Evolutionary conservation across 2,888 invertebrate genomes (phyloP), one percentile per base, ranked within the genome.

Genomic region (Cheilosia pagana): DNA sequence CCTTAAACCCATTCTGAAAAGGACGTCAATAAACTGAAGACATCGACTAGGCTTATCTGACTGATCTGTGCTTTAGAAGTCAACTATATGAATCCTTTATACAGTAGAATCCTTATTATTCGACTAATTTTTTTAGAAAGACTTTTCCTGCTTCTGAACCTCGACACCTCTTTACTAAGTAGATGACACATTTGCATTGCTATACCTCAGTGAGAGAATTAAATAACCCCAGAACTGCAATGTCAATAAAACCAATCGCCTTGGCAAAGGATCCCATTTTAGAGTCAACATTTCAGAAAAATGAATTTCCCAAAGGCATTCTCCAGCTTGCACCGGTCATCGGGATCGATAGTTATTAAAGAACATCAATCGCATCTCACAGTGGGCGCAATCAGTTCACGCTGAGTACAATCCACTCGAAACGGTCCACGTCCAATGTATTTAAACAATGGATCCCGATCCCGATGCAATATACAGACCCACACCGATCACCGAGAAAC

Each of bases 321-420:
- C 23, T 50, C 23, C 14, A 7, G 21, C 21, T 21, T 23, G 48
- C 6, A 41, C n/a, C n/a, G 6, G 16, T 63, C 50, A 71, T 70
- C 65, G 39, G 41, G 41, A 78, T 65, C 65, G 71, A 67, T 81
- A 57, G 63, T 71, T 81, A 81, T 70, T 70, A 81, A 35, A 67
- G 81, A 85, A 75, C 85, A 85, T 81, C 81, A 81, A 85, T 81
- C 81, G 81, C 55, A 81, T 65, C 85, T 55, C 71, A 71, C 79
- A 71, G 81, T 85, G 71, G 85, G 74, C 79, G 78, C 75, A 76
- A 67, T 85, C 67, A 48, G 55, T 50, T 81, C 85, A 75, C 39
- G 81, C 85, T 85, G 85, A 43, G 85, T 62, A 45, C 48, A 65
- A 60, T 70, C 48, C 55, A 71, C 57, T 79, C 68, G 8, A 59